Conservation (phyloP, 2,113 vertebrate species). For the Serinus canaria region DNA sequence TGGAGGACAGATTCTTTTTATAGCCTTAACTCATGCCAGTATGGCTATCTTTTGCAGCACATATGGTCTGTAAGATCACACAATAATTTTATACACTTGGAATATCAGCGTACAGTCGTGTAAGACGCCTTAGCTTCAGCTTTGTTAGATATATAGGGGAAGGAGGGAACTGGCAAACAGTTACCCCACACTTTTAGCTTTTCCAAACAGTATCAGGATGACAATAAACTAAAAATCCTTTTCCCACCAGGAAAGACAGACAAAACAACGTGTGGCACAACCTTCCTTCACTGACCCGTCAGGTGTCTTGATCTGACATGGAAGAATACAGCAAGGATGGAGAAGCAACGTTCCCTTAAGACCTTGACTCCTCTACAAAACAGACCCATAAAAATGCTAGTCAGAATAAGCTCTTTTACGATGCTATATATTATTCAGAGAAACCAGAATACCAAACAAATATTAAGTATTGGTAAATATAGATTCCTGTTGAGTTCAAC, state of each 20-base stretch:
- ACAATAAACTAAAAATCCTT: neutral
- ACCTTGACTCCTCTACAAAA: neutral
- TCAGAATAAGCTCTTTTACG: neutral
- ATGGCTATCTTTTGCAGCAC: constrained; percentile 65
- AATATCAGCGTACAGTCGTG: constrained; percentile 17
- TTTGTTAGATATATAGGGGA: neutral
- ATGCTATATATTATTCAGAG: neutral
- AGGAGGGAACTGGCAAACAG: neutral
- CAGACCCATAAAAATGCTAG: neutral
- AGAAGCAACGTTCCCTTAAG: neutral
- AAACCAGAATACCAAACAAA: neutral
- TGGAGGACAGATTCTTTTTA: constrained; percentile 46
- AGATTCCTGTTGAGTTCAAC: neutral
- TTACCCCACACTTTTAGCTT: neutral
- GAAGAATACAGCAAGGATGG: neutral
- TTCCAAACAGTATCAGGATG: neutral
- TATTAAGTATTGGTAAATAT: neutral
- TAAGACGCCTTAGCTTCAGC: constrained; percentile 20
- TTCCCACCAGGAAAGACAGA: neutral
- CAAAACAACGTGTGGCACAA: neutral
- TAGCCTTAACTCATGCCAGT: constrained; percentile 62
- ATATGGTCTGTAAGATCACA: constrained; percentile 63
- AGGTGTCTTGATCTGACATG: neutral
- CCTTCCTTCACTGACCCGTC: neutral
- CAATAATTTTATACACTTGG: constrained; percentile 46